Evolutionary conservation across 2,797 vertebrate species (phyloP).

Genomic region (Novumbra hubbsi): DNA sequence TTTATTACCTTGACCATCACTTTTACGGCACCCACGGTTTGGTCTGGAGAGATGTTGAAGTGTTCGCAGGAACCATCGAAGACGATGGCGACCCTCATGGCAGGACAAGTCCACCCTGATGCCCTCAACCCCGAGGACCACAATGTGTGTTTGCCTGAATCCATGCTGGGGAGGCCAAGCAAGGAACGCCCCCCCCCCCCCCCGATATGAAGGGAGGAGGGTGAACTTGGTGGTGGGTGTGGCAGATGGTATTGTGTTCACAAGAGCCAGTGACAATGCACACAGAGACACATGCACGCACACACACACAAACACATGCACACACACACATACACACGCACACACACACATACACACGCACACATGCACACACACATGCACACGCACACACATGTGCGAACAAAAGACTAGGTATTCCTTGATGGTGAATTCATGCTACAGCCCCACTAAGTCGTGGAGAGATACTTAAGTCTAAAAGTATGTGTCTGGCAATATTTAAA

Average conservation of each 20-base stretch:
- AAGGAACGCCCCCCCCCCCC: constrained; percentile 5
- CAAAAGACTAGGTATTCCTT: neutral
- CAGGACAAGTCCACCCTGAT: constrained; percentile 8
- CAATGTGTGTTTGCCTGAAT: neutral
- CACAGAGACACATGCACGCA: neutral
- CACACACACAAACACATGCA: neutral
- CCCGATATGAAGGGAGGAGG: neutral
- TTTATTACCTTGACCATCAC: constrained; percentile 74
- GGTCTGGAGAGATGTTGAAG: constrained; percentile 66
- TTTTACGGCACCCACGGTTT: constrained; percentile 70
- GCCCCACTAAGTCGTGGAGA: neutral
- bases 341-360: neutral
- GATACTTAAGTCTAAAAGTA: neutral
- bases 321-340: neutral
- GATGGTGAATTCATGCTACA: neutral
- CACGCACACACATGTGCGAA: no score
- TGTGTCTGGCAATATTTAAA: neutral
- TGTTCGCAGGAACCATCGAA: constrained; percentile 71
- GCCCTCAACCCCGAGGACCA: neutral
- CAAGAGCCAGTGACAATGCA: neutral
- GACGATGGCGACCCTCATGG: constrained; percentile 74
- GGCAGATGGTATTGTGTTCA: neutral
- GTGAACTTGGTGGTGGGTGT: neutral
- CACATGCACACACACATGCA: neutral
- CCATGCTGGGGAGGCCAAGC: neutral